phyloP scores from a whole-genome alignment of 2,888 invertebrate species.

The Galerucella pusilla region DNA sequence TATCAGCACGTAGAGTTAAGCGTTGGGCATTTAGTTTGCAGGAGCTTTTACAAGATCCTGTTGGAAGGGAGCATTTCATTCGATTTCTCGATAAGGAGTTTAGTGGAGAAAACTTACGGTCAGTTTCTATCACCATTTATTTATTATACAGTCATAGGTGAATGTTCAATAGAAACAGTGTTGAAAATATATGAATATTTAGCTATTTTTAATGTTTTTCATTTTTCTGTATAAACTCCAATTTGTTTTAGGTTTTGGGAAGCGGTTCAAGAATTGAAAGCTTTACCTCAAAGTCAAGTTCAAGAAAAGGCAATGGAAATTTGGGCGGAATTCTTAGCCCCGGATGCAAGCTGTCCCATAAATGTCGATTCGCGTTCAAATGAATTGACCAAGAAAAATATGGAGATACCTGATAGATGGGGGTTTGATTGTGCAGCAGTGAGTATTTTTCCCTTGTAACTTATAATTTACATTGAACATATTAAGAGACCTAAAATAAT shows the following conservation, averaged over 20 bases:
- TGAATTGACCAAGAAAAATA: slow-evolving; percentile 84
- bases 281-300: slow-evolving; percentile 87
- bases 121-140: slow-evolving; percentile 33
- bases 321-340: slow-evolving; percentile 92
- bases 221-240: background rate
- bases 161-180: background rate
- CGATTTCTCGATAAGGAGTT: slow-evolving; percentile 98
- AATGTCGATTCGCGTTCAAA: slow-evolving; percentile 96
- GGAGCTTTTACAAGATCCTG: slow-evolving; percentile 93
- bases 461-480: too few relatives aligned
- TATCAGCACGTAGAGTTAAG: slow-evolving; percentile 91
- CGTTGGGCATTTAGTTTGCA: slow-evolving; percentile 98
- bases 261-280: slow-evolving; percentile 92
- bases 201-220: too few relatives aligned
- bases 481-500: too few relatives aligned
- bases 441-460: slow-evolving; percentile 54
- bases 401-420: slow-evolving; percentile 88
- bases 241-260: slow-evolving; percentile 85
- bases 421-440: slow-evolving; percentile 98
- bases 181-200: too few relatives aligned
- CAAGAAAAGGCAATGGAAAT: slow-evolving; percentile 84
- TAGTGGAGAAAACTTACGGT: slow-evolving; percentile 98
- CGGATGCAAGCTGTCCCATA: slow-evolving; percentile 95
- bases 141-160: background rate
- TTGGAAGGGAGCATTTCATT: slow-evolving; percentile 95